Evolutionary conservation across 2,113 vertebrate species (phyloP).

Genomic region (Terrapene triunguis): DNA sequence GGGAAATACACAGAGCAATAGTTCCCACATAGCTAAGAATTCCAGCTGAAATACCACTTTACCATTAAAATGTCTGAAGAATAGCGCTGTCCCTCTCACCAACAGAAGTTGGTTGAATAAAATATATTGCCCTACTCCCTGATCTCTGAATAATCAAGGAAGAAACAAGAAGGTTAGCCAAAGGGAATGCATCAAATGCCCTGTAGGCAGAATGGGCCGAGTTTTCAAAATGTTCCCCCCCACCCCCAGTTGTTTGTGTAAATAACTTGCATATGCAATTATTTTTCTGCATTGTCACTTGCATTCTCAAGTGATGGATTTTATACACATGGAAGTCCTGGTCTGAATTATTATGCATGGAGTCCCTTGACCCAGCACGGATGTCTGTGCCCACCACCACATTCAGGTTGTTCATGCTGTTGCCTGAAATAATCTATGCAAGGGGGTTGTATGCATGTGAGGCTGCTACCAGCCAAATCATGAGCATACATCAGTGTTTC

Average conservation of each 20-base stretch:
- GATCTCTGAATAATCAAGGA: not conserved
- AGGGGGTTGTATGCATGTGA: not conserved
- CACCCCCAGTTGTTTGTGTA: not conserved
- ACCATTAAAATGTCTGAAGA: not conserved
- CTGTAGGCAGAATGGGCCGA: accelerated
- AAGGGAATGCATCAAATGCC: not conserved
- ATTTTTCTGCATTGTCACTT: not conserved
- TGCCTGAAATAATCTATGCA: not conserved
- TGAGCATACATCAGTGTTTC: accelerated
- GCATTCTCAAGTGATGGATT: not conserved
- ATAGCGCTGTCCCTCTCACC: not conserved
- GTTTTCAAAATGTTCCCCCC: not conserved
- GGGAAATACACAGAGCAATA: not conserved
- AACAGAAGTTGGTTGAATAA: not conserved
- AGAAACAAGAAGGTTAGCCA: not conserved
- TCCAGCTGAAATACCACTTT: not conserved
- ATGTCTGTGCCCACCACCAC: accelerated
- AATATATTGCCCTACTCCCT: not conserved
- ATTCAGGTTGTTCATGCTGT: accelerated
- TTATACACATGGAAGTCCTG: not conserved
- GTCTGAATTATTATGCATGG: not conserved
- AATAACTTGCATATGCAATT: accelerated
- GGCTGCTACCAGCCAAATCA: not conserved
- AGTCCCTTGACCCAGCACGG: not conserved
- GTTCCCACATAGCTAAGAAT: not conserved